Evolutionary conservation across 2,797 vertebrate species (phyloP).

Genomic region (Apogon hyalosoma): DNA sequence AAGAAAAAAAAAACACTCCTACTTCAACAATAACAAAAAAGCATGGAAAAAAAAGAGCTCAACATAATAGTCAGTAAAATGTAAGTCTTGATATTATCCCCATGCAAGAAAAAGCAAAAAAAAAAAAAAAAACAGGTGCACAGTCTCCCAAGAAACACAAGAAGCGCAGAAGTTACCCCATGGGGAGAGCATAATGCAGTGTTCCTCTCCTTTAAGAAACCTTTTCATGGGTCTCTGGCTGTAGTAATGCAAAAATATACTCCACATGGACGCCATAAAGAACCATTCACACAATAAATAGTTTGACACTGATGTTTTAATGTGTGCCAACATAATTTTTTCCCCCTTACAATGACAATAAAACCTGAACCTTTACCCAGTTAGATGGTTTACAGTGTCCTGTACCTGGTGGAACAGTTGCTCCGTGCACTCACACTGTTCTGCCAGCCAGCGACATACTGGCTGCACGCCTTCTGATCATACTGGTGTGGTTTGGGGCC

Average conservation of each 20-base stretch:
- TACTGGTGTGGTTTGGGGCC: conserved; percentile 79
- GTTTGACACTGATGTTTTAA: conserved; percentile 43
- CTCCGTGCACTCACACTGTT: conserved; percentile 35
- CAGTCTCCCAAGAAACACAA: conserved; percentile 72
- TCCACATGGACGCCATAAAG: conserved; percentile 37
- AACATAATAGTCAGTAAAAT: conserved; percentile 49
- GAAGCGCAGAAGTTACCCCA: conserved; percentile 69
- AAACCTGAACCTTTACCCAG: conserved; percentile 26
- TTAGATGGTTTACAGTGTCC: conserved; percentile 35
- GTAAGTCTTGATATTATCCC: conserved; percentile 37
- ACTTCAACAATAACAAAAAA: neutral
- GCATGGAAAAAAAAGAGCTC: conserved; percentile 11
- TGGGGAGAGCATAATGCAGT: conserved; percentile 67
- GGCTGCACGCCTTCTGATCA: conserved; percentile 62
- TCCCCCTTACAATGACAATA: conserved; percentile 12
- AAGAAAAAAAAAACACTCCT: too few species aligned
- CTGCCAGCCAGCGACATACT: conserved; percentile 69
- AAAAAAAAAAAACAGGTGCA: conserved; percentile 74
- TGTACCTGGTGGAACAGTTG: conserved; percentile 64
- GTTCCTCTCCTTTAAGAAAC: conserved; percentile 62
- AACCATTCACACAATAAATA: conserved; percentile 53
- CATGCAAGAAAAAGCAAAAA: conserved; percentile 33
- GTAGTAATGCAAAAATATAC: conserved; percentile 50
- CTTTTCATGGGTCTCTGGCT: conserved; percentile 70
- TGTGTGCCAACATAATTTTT: conserved; percentile 6